Percentiles rank a stretch among this genome's conserved stretches.
phyloP scores from a whole-genome alignment of 2,888 invertebrate species.

The Eupeodes latifasciatus region DNA sequence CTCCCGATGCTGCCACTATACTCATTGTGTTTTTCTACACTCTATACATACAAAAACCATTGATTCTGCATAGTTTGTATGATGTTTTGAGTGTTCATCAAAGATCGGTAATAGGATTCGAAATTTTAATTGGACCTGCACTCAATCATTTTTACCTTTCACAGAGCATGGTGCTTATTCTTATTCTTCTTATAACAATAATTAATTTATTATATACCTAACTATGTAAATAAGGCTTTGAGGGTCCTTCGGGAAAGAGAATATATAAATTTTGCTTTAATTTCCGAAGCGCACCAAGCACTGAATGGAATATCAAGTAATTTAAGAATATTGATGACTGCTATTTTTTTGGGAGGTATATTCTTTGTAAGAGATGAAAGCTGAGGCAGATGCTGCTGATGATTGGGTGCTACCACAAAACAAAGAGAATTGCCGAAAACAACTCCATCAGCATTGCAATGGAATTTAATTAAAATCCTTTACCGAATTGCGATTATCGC shows the following conservation, averaged over 20 bases:
- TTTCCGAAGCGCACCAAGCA: neutral
- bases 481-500: slow-evolving; percentile 68
- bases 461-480: slow-evolving; percentile 76
- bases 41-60: no score
- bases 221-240: neutral
- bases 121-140: slow-evolving; percentile 61
- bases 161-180: slow-evolving; percentile 42
- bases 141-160: neutral
- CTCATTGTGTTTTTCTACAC: no score
- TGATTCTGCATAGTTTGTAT: neutral
- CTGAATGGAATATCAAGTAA: slow-evolving; percentile 8
- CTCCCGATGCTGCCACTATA: no score
- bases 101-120: slow-evolving; percentile 58
- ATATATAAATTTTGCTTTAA: neutral
- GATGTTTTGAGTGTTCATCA: slow-evolving; percentile 40
- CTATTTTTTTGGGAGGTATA: slow-evolving; percentile 2
- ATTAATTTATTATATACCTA: slow-evolving; percentile 38
- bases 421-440: slow-evolving; percentile 68
- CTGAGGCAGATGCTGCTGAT: neutral
- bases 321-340: slow-evolving; percentile 48
- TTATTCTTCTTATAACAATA: slow-evolving; percentile 48
- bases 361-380: no score
- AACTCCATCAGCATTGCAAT: slow-evolving; percentile 70
- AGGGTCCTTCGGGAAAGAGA: neutral
- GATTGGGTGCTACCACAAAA: slow-evolving; percentile 49